These are phyloP conservation scores for Bergia sp. DNA, from an alignment of 92 coral and sea anemone genomes.

Conservation along the genomic window DNA sequence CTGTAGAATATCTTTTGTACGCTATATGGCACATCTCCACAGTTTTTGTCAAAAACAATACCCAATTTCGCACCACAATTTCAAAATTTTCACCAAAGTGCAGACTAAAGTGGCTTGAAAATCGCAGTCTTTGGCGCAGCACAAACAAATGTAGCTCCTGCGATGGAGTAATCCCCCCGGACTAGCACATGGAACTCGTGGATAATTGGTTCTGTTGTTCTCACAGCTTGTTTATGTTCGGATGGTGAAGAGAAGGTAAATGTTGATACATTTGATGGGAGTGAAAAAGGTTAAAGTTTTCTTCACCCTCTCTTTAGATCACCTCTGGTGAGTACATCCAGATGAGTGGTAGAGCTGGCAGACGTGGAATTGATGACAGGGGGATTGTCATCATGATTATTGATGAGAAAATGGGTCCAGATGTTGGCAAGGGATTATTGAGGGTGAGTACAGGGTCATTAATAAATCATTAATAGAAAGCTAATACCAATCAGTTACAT, in stretches of 20 bases:
- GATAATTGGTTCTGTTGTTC: not conserved
- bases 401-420: slow-evolving; percentile 99
- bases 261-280: no score
- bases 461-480: no score
- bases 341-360: slow-evolving; percentile 99
- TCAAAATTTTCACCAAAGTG: no score
- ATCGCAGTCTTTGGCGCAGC: no score
- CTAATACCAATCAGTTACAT: no score
- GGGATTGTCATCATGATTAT: slow-evolving; percentile 94
- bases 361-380: slow-evolving; percentile 97
- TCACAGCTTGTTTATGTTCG: not conserved
- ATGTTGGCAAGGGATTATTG: slow-evolving; percentile 89
- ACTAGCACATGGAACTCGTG: not conserved
- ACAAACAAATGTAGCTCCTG: no score
- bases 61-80: no score
- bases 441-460: slow-evolving; percentile 52
- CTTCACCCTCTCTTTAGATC: slow-evolving; percentile 55
- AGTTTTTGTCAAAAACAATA: no score
- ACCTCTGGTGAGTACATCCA: slow-evolving; percentile 99
- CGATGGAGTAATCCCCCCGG: no score
- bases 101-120: no score
- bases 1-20: no score
- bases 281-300: not conserved
- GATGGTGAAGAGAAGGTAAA: not conserved
- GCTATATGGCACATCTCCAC: no score